phyloP scores from a whole-genome alignment of 2,113 vertebrate genomes.

The Macrotus californicus region DNA sequence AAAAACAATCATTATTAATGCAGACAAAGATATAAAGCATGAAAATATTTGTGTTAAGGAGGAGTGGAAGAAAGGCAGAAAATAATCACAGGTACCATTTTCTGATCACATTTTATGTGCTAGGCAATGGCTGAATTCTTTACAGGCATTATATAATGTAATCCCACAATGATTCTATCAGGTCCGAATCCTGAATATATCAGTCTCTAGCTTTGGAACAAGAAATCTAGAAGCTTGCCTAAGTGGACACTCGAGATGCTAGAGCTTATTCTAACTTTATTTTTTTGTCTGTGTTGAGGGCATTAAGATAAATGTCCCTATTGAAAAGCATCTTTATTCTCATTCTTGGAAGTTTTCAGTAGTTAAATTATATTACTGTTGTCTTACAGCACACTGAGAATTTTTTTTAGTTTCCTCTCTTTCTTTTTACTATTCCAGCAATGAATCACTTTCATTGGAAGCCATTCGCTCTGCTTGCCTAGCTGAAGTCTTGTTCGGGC shows the following conservation, averaged over 20 bases:
- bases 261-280: not conserved
- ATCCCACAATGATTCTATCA: not conserved
- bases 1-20: no score
- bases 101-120: not conserved
- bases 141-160: not conserved
- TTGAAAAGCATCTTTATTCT: not conserved
- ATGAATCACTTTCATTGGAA: not conserved
- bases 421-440: not conserved
- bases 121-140: not conserved
- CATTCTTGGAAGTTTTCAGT: not conserved
- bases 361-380: not conserved
- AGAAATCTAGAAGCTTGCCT: not conserved
- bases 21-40: no score
- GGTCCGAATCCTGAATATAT: not conserved
- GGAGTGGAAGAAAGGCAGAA: not conserved
- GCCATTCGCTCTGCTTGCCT: not conserved
- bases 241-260: not conserved
- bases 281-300: not conserved
- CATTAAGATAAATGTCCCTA: not conserved
- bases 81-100: not conserved
- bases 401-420: not conserved
- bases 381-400: not conserved
- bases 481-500: not conserved
- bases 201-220: not conserved
- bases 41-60: not conserved